Conservation (phyloP, 92 coral and sea anemone genomes). For the Zoanthus sansibaricus region DNA sequence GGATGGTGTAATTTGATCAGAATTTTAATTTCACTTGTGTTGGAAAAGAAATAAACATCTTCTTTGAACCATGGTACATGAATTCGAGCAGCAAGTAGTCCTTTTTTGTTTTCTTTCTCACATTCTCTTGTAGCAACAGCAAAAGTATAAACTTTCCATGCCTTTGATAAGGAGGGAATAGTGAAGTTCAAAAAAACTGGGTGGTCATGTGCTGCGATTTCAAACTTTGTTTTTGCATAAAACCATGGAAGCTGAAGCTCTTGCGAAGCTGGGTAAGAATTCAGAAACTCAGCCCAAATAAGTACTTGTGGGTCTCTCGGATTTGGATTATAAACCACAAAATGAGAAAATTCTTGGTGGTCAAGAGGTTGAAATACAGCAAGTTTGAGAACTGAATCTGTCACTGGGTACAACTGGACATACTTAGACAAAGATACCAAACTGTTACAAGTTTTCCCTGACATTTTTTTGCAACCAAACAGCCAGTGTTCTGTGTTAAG, state of each 20-base stretch:
- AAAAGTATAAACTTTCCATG: conserved; percentile 88
- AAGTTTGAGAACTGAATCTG: conserved; percentile 64
- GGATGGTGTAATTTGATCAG: conserved; percentile 82
- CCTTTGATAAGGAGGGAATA: conserved; percentile 75
- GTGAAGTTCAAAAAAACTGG: conserved; percentile 77
- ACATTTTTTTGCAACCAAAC: conserved; percentile 70
- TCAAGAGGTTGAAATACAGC: conserved; percentile 56
- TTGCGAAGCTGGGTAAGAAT: conserved; percentile 51
- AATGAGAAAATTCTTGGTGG: conserved; percentile 67
- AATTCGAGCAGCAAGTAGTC: conserved; percentile 73
- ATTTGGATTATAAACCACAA: conserved; percentile 63
- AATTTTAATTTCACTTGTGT: conserved; percentile 62
- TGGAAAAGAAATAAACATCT: conserved; percentile 72
- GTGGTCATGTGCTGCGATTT: conserved; percentile 62
- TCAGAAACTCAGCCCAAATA: conserved; percentile 71
- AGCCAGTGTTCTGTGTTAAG: conserved; percentile 71
- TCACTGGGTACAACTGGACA: conserved; percentile 67
- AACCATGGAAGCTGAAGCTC: conserved; percentile 76
- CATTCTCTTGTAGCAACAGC: conserved; percentile 70
- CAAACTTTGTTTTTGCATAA: conserved; percentile 61
- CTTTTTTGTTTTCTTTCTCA: conserved; percentile 48
- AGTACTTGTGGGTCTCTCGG: conserved; percentile 52
- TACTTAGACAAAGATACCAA: conserved; percentile 63
- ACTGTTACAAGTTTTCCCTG: conserved; percentile 71
- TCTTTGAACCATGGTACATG: conserved; percentile 96